These are phyloP conservation scores for Philereme vetulata DNA, from an alignment of 2,888 invertebrate species.

Conservation along the genomic window DNA sequence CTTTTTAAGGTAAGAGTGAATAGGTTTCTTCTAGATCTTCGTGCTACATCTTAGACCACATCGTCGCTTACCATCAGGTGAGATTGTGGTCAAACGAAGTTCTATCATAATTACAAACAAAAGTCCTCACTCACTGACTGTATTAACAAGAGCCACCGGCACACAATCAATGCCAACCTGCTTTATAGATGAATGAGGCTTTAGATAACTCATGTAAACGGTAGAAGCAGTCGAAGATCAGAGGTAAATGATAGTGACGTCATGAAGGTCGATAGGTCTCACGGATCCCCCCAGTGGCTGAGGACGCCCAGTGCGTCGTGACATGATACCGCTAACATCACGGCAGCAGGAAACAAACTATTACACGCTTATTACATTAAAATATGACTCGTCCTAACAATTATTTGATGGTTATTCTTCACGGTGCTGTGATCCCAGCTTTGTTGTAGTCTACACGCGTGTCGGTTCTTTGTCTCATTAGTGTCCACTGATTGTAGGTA, in stretches of 20 bases:
- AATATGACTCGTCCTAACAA: conserved; percentile 37
- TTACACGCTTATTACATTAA: conserved; percentile 40
- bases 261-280: conserved; percentile 60
- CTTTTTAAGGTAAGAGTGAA: too few relatives aligned
- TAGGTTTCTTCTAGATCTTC: too few relatives aligned
- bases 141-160: too few relatives aligned
- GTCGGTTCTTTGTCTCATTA: conserved; percentile 37
- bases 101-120: too few relatives aligned
- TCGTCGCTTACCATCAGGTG: too few relatives aligned
- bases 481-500: conserved; percentile 17
- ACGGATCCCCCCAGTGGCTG: conserved; percentile 50
- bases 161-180: background rate
- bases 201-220: background rate
- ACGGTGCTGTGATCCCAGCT: conserved; percentile 40
- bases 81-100: too few relatives aligned
- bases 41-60: too few relatives aligned
- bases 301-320: conserved; percentile 64
- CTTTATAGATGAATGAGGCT: background rate
- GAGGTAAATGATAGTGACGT: conserved; percentile 61
- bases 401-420: conserved; percentile 46
- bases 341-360: conserved; percentile 62
- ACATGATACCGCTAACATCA: conserved; percentile 58
- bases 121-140: too few relatives aligned
- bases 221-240: conserved; percentile 21
- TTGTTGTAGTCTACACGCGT: conserved; percentile 28